Percentiles rank a stretch among this genome's conserved stretches.
Evolutionary conservation across 2,888 invertebrate species (phyloP).

Genomic region (Cantharis lateralis): DNA sequence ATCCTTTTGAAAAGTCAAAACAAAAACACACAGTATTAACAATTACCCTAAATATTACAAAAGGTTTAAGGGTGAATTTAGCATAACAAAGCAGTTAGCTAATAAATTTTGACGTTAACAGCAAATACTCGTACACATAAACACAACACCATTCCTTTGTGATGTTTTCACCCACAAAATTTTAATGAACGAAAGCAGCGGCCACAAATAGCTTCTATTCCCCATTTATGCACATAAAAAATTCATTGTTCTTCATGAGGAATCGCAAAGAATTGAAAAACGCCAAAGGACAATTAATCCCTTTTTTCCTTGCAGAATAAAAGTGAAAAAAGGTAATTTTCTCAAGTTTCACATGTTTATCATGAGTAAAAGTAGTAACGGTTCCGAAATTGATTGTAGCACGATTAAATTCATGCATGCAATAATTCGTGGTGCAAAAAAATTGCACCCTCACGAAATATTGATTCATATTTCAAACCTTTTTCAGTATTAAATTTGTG

Average conservation of each 20-base stretch:
- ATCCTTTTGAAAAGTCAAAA: slow-evolving; percentile 10
- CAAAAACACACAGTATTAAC: slow-evolving; percentile 20
- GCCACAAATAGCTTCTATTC: slow-evolving; percentile 22
- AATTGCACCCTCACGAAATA: slow-evolving; percentile 21
- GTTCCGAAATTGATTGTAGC: background rate
- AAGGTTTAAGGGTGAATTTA: slow-evolving; percentile 36
- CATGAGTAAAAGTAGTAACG: background rate
- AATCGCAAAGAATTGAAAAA: background rate
- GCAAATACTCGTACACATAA: slow-evolving; percentile 28
- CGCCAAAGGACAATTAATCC: background rate
- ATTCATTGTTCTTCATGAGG: slow-evolving; percentile 1
- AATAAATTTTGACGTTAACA: slow-evolving; percentile 35
- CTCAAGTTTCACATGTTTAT: background rate
- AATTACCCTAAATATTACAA: slow-evolving; percentile 10
- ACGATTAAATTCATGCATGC: slow-evolving; percentile 15
- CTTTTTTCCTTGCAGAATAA: background rate
- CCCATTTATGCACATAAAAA: slow-evolving; percentile 4
- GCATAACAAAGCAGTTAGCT: slow-evolving; percentile 37
- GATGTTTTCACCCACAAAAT: slow-evolving; percentile 27
- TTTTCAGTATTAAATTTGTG: slow-evolving; percentile 40
- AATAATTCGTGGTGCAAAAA: slow-evolving; percentile 14
- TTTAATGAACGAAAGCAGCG: slow-evolving; percentile 27
- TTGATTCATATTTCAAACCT: slow-evolving; percentile 30
- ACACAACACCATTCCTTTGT: slow-evolving; percentile 29
- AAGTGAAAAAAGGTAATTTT: background rate